Conservation (phyloP, 2,888 invertebrate species). For the Nephrotoma guestfalica region DNA sequence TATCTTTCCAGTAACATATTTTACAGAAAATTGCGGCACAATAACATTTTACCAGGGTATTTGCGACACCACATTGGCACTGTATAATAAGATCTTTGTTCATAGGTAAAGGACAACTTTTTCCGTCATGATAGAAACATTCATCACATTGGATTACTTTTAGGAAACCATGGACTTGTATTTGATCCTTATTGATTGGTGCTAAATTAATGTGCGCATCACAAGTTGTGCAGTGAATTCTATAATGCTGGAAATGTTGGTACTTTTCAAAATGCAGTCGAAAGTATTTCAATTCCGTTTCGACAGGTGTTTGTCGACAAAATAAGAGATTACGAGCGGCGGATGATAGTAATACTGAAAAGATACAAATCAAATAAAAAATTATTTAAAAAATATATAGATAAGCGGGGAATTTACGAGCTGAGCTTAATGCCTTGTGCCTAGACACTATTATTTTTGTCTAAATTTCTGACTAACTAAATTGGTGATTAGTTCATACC, state of each 20-base stretch:
- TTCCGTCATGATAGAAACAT: neutral
- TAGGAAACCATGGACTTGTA: neutral
- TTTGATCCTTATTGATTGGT: neutral
- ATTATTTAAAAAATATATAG: too few species aligned
- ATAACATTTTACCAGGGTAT: neutral
- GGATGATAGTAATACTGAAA: neutral
- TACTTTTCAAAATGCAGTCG: neutral
- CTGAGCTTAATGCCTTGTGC: too few species aligned
- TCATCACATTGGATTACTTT: neutral
- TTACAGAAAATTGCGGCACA: neutral
- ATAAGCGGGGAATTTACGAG: too few species aligned
- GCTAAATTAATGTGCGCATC: neutral
- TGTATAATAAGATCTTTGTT: neutral
- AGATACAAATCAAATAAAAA: neutral
- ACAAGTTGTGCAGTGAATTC: neutral
- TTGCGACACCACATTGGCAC: neutral
- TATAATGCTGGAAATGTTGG: neutral
- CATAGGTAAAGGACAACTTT: neutral
- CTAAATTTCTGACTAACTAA: too few species aligned
- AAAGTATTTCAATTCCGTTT: neutral
- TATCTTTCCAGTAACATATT: neutral
- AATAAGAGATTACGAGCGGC: neutral
- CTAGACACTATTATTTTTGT: too few species aligned
- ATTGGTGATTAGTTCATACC: too few species aligned
- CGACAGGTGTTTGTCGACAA: neutral